phyloP scores from a whole-genome alignment of 2,113 vertebrate species.

The Zosterops japonicus region DNA sequence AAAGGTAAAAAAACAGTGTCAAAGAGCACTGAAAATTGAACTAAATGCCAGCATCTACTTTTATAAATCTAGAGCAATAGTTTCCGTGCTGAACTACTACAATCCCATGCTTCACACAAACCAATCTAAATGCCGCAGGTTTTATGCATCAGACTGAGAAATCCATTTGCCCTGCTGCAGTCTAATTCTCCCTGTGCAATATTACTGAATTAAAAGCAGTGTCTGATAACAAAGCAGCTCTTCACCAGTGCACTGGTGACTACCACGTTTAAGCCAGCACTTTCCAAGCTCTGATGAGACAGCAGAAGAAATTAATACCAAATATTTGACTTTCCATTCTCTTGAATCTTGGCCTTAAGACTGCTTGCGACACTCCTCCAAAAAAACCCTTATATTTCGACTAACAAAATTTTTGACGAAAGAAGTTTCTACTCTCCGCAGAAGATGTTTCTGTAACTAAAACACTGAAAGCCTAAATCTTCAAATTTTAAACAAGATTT shows the following conservation, averaged over 20 bases:
- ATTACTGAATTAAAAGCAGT: not conserved
- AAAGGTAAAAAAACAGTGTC: not conserved
- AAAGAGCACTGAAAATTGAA: not conserved
- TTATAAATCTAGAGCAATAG: not conserved
- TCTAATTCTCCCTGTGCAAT: not conserved
- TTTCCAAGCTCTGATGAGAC: not conserved
- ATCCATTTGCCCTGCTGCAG: not conserved
- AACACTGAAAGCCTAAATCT: not conserved
- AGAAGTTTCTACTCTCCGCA: not conserved
- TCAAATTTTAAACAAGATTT: not conserved
- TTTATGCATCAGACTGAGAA: not conserved
- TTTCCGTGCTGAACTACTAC: not conserved
- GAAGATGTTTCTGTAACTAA: not conserved
- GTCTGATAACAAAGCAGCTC: not conserved
- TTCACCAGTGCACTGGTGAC: not conserved
- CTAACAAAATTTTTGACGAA: not conserved
- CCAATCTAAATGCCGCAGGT: not conserved
- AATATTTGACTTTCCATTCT: not conserved
- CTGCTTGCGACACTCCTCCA: not conserved
- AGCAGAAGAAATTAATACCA: not conserved
- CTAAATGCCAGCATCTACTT: not conserved
- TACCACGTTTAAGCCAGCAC: not conserved
- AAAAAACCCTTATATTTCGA: not conserved
- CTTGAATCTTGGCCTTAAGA: not conserved
- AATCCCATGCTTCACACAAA: not conserved